Evolutionary conservation across 2,797 vertebrate genomes (phyloP), one percentile per base, ranked within the genome.

Genomic region (Botia almorhae): DNA sequence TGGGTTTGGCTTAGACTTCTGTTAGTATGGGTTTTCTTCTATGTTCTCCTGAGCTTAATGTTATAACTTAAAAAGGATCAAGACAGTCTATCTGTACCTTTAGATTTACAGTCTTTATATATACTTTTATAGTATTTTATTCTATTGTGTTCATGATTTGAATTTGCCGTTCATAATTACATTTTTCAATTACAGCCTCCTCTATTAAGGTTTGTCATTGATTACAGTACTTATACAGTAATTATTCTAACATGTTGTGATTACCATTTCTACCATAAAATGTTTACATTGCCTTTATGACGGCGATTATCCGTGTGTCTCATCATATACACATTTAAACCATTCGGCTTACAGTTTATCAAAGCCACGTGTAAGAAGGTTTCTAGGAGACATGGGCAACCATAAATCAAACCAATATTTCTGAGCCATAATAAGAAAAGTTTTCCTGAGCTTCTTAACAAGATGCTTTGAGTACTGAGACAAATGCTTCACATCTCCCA

Each of bases 381-480:
- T 61, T 50, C 43, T 48, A 33, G 21, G 4, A 63, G 46, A 50
- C 46, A 51, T 50, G 0, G 21, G 56, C 5, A 48, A 12, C 36
- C 23, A 75, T 64, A 51, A 36, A 75, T 75, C 73, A 75, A 51
- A 0, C n/a, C 19, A 13, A 17, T 21, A 51, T 65, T 19, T 68
- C 64, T 68, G 5, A 68, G 19, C 5, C 14, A 69, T 16, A 58
- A 56, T 56, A 68, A 77, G 60, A 58, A 33, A 58, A 23, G 56
- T 2, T 61, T 61, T 61, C 29, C 60, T 61, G 23, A 69, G 36
- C 36, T 21, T 26, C 53, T 69, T 77, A 48, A 69, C 51, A 69
- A 77, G 75, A 69, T 69, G 53, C 16, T 69, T 68, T 29, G 39
- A 77, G 65, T 68, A 67, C 65, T 19, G 55, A 58, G 55, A 69